Conservation (phyloP, 2,888 invertebrate species). For the Aleiodes alternator region DNA sequence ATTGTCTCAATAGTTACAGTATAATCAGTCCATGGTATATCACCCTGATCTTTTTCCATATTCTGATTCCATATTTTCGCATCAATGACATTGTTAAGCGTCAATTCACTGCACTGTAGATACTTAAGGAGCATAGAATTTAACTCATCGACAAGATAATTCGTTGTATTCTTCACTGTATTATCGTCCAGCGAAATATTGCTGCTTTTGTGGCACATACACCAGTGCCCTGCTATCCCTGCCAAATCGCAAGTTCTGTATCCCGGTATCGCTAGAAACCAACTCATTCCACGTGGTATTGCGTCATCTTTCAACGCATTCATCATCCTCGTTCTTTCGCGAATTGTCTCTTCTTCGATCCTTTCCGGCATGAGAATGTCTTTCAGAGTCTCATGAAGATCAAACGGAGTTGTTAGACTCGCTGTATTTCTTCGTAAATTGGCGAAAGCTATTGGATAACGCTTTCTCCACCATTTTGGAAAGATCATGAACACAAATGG, state of each 20-base stretch:
- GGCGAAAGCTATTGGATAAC: slow-evolving; percentile 79
- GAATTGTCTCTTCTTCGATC: slow-evolving; percentile 73
- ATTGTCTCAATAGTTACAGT: slow-evolving; percentile 80
- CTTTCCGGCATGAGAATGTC: slow-evolving; percentile 80
- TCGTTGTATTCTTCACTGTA: slow-evolving; percentile 79
- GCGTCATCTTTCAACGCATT: slow-evolving; percentile 60
- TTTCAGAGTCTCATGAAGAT: slow-evolving; percentile 86
- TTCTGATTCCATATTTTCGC: slow-evolving; percentile 79
- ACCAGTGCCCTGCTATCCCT: slow-evolving; percentile 89
- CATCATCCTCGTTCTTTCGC: slow-evolving; percentile 69
- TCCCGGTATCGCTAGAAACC: slow-evolving; percentile 84
- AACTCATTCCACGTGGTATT: slow-evolving; percentile 81
- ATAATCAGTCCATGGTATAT: slow-evolving; percentile 79
- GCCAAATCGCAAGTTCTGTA: slow-evolving; percentile 87
- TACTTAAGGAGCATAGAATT: slow-evolving; percentile 80
- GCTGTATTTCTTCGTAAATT: slow-evolving; percentile 82
- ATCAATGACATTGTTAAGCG: slow-evolving; percentile 80
- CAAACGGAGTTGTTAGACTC: slow-evolving; percentile 89
- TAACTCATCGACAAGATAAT: slow-evolving; percentile 80
- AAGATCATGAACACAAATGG: slow-evolving; percentile 86
- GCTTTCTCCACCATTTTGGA: slow-evolving; percentile 83
- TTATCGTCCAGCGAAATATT: slow-evolving; percentile 78
- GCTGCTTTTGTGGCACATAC: slow-evolving; percentile 86
- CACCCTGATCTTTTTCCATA: slow-evolving; percentile 41
- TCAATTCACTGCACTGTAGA: slow-evolving; percentile 82